Base-by-base conservation (phyloP, 1,140 invertebrate genomes). In the Caenorhabditis briggsae region DNA sequence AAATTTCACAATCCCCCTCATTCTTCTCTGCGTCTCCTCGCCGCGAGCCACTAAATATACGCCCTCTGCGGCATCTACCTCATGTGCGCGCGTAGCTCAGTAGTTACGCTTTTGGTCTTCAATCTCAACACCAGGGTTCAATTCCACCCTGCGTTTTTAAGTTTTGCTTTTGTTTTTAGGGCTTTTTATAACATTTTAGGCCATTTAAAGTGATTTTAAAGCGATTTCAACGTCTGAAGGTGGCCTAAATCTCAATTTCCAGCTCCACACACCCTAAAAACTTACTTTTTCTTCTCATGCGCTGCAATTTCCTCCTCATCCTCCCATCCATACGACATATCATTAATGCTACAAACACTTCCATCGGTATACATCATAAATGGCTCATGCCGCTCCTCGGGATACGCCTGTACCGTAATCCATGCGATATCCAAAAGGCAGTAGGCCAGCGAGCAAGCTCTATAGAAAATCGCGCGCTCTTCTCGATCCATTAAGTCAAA, bases 351-450 rank as follows among this genome's bases (percentile, higher is more conserved):
- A n/a, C 23, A 74, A 18, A 85, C 50, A 70, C 61, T 74, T 65
- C 84, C 84, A 43, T 85, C 84, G 14, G 84, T 85, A 41, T 85
- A 85, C 84, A 85, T 85, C 14, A 85, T 12, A 12, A 85, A 25
- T 25, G 61, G 61, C 16, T 85, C 65, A 6, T 20, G 23, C 2
- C 7, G 23, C 12, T 85, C 61, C 12, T 25, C 65, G 18, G n/a
- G 12, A 11, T 78, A 78, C 5, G 64, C 65, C 23, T 85, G 64
- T 53, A 53, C 61, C 18, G 84, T 85, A 53, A 85, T 85, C 84
- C 84, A 85, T 0, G 84, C 84, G 25, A 85, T 85, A 23, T 85
- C 84, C 23, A 85, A 16, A 18, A 85, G 61, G 41, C 84, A 85
- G 65, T 70, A 85, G 18, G 84, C 20, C 50, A 85, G 20, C 11